A percentile compares a stretch with the other conserved stretches of the same genome.
Conservation (phyloP, 2,888 invertebrate genomes). For the Dynastes hyllus region DNA sequence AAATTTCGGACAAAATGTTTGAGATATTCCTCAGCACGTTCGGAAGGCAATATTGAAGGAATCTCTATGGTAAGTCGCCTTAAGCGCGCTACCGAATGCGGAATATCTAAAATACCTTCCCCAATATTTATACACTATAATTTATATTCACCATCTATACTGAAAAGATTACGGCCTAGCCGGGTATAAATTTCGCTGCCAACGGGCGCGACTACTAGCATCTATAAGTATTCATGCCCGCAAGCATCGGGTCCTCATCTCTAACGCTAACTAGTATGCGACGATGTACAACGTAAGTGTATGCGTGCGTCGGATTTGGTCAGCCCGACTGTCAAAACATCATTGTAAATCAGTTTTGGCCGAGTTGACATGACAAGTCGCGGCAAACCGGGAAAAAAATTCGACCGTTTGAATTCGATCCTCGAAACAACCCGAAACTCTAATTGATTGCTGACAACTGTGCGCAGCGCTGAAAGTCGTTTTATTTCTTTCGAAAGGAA, state of each 20-base stretch:
- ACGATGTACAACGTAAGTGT: neutral
- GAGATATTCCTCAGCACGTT: slow-evolving; percentile 69
- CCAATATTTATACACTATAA: slow-evolving; percentile 67
- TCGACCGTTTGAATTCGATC: slow-evolving; percentile 40
- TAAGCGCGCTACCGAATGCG: slow-evolving; percentile 53
- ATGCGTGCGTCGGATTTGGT: slow-evolving; percentile 55
- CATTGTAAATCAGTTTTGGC: slow-evolving; percentile 59
- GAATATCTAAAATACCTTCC: slow-evolving; percentile 64
- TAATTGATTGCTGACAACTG: slow-evolving; percentile 42
- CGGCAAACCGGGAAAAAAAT: slow-evolving; percentile 46
- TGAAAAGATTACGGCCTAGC: slow-evolving; percentile 61
- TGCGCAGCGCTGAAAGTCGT: neutral
- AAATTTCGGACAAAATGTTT: slow-evolving; percentile 71
- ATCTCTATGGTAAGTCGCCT: slow-evolving; percentile 50
- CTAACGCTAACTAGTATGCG: slow-evolving; percentile 23
- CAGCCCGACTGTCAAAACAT: slow-evolving; percentile 58
- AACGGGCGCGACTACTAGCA: slow-evolving; percentile 31
- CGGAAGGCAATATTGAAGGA: slow-evolving; percentile 65
- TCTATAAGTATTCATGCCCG: slow-evolving; percentile 10
- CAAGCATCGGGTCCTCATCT: slow-evolving; percentile 8
- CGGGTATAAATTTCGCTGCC: slow-evolving; percentile 58
- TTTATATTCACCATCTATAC: slow-evolving; percentile 68
- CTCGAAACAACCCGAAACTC: slow-evolving; percentile 24
- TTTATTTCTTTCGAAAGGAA: slow-evolving; percentile 2
- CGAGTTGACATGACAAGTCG: slow-evolving; percentile 49